A percentile compares a stretch with the other conserved stretches of the same genome.
These are phyloP conservation scores for Caenorhabditis wallacei DNA, from an alignment of 2,888 invertebrate species.

Conservation along the genomic window DNA sequence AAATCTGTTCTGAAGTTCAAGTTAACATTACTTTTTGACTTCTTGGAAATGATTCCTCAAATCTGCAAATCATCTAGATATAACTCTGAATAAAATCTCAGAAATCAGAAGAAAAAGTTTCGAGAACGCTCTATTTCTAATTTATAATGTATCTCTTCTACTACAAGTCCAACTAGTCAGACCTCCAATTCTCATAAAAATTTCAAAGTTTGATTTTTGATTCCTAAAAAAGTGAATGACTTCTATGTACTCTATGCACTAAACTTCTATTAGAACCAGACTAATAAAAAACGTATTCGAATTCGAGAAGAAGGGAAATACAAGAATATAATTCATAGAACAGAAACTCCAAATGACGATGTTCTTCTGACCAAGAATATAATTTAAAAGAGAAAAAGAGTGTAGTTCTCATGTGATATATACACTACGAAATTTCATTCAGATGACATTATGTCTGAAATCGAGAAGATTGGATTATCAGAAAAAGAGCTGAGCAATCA, in stretches of 20 bases:
- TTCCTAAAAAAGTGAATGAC: slow-evolving; percentile 20
- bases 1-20: no score
- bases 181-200: no score
- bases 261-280: neutral
- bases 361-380: slow-evolving; percentile 20
- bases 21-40: no score
- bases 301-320: neutral
- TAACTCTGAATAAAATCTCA: no score
- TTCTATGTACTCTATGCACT: neutral
- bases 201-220: slow-evolving; percentile 16
- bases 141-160: no score
- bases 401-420: slow-evolving; percentile 24
- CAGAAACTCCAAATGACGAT: slow-evolving; percentile 19
- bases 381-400: slow-evolving; percentile 12
- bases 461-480: slow-evolving; percentile 28
- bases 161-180: no score
- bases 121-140: no score
- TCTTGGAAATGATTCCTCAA: no score
- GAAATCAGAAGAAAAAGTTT: neutral
- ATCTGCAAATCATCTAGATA: no score
- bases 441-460: slow-evolving; percentile 24
- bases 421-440: slow-evolving; percentile 2
- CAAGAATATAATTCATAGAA: slow-evolving; percentile 17
- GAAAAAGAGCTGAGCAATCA: neutral
- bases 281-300: neutral